phyloP scores from a whole-genome alignment of 2,113 vertebrate species.

The Amblyopsis rosae region DNA sequence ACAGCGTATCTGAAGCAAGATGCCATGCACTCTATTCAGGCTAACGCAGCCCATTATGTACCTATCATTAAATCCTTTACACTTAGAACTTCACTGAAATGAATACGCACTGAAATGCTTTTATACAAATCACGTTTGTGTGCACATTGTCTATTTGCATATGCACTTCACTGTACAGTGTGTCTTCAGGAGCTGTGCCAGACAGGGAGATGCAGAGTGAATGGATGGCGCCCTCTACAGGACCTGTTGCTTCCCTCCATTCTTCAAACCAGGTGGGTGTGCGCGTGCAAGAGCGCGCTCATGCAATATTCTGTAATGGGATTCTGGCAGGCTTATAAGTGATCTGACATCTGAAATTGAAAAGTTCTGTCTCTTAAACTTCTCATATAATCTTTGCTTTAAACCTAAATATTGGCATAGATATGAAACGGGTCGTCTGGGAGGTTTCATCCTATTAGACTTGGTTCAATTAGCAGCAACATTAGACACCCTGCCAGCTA shows the following conservation, averaged over 20 bases:
- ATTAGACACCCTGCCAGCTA: conserved; percentile 55
- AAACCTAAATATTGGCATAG: conserved; percentile 57
- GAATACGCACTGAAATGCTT: too few relatives aligned
- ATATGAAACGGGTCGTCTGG: conserved; percentile 37
- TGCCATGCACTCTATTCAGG: not conserved
- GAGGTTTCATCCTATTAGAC: conserved; percentile 65
- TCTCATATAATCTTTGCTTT: conserved; percentile 46
- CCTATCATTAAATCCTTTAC: too few relatives aligned
- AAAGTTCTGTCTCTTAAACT: conserved; percentile 56
- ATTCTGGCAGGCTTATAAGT: conserved; percentile 18
- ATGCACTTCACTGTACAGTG: not conserved
- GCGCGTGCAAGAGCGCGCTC: not conserved
- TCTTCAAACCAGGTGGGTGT: conserved; percentile 76
- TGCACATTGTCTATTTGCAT: not conserved
- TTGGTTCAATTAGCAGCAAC: conserved; percentile 60
- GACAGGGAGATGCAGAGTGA: conserved; percentile 61
- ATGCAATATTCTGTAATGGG: conserved; percentile 6
- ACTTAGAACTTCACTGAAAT: too few relatives aligned
- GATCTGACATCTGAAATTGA: conserved; percentile 50
- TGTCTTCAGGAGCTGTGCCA: conserved; percentile 80
- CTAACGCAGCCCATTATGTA: too few relatives aligned
- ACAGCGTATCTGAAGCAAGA: not conserved
- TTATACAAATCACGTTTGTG: not conserved
- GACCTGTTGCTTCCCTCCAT: conserved; percentile 82
- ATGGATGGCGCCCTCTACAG: conserved; percentile 69